Evolutionary conservation across 1,140 invertebrate species (phyloP).

Genomic region (Pseudomyrmex flavicornis): DNA sequence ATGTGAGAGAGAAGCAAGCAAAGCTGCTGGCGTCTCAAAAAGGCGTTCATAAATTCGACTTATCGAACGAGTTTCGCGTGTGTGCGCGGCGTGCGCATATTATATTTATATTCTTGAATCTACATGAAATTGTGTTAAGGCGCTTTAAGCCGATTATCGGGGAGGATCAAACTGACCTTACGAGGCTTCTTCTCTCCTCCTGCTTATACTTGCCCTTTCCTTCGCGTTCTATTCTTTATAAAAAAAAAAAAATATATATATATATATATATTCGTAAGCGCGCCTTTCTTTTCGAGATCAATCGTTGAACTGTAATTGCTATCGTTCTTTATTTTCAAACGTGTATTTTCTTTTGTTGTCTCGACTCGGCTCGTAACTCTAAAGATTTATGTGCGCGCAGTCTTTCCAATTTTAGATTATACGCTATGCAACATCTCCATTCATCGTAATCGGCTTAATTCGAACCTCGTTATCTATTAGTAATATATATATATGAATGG

Average conservation of each 20-base stretch:
- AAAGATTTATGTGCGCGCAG: not conserved
- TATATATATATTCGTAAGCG: not conserved
- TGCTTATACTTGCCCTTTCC: conserved; percentile 40
- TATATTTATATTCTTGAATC: conserved; percentile 78
- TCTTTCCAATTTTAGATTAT: not conserved
- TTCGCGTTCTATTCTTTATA: not conserved
- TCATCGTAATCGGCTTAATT: conserved; percentile 24
- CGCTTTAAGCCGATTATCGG: conserved; percentile 82
- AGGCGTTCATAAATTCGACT: conserved; percentile 82
- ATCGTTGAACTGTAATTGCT: not conserved
- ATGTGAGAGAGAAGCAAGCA: conserved; percentile 30
- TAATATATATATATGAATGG: not conserved
- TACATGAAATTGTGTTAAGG: conserved; percentile 78
- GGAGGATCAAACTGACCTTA: conserved; percentile 76
- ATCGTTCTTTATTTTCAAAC: not conserved
- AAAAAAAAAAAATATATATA: not conserved
- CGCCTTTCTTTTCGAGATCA: not conserved
- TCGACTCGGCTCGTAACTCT: not conserved
- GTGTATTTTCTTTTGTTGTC: not conserved
- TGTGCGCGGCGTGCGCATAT: conserved; percentile 9
- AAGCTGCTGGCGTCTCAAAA: conserved; percentile 45
- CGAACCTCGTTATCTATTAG: conserved; percentile 3
- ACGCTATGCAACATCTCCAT: not conserved
- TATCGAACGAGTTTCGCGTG: conserved; percentile 69
- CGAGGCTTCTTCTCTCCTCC: conserved; percentile 74